These are phyloP conservation scores for Cercopithecus hamlyni DNA, from an alignment of 2,797 vertebrate genomes.

Conservation along the genomic window DNA sequence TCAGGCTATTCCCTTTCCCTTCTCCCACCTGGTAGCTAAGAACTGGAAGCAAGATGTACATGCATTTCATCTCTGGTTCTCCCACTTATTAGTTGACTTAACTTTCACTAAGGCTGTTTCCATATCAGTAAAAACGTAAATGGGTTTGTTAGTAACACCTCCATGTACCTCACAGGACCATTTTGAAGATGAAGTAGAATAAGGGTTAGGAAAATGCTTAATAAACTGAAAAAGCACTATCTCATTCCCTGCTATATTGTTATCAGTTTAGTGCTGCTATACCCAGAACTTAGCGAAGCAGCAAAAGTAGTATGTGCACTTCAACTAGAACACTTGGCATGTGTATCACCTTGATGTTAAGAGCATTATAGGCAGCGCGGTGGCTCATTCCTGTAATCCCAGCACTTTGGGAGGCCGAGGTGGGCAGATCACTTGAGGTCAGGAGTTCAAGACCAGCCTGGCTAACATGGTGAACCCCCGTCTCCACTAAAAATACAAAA, in stretches of 20 bases:
- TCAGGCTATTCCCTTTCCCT: not conserved
- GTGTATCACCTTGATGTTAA: not conserved
- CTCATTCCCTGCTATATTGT: not conserved
- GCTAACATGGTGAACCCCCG: not conserved
- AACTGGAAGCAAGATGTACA: not conserved
- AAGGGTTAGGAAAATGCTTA: not conserved
- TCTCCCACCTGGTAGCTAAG: not conserved
- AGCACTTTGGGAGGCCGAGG: not conserved
- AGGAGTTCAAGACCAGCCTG: not conserved
- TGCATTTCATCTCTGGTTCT: not conserved
- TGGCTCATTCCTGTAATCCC: not conserved
- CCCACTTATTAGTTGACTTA: not conserved
- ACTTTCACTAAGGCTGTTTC: not conserved
- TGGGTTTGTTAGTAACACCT: not conserved
- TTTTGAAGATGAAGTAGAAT: conserved; percentile 19
- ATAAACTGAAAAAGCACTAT: not conserved
- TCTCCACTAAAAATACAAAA: not conserved
- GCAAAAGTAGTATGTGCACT: not conserved
- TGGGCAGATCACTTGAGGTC: not conserved
- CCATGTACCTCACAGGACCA: not conserved
- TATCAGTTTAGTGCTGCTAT: not conserved
- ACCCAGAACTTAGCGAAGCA: not conserved
- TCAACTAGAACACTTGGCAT: not conserved
- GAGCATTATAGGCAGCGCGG: not conserved
- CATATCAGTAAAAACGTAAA: conserved; percentile 15